Evolutionary conservation across 2,113 vertebrate species (phyloP).

Genomic region (Urocitellus parryii): DNA sequence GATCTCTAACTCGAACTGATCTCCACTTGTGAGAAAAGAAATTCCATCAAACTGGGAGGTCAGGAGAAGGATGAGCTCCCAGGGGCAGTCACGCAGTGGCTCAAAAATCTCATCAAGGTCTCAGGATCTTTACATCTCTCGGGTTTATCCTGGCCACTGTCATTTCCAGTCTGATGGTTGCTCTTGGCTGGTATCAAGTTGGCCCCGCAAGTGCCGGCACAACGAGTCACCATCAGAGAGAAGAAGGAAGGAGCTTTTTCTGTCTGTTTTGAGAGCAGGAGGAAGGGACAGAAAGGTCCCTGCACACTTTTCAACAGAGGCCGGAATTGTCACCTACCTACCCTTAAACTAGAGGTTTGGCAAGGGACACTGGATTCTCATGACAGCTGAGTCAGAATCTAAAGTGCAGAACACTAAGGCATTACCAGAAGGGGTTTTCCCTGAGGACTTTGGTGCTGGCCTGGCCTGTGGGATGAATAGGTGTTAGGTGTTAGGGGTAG

Average conservation of each 20-base stretch:
- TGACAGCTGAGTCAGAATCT: background rate
- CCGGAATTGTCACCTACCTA: background rate
- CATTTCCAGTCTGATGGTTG: background rate
- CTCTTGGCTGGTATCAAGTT: background rate
- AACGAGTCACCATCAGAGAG: background rate
- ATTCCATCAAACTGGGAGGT: conserved; percentile 22
- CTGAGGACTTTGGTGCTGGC: background rate
- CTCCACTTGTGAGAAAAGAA: conserved; percentile 38
- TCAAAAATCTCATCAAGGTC: background rate
- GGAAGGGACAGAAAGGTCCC: background rate
- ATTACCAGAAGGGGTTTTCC: background rate
- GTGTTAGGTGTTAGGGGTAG: background rate
- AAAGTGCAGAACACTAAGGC: too few relatives aligned
- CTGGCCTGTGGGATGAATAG: background rate
- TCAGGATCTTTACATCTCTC: background rate
- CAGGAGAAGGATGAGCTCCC: background rate
- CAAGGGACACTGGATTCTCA: background rate
- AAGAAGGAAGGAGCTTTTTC: background rate
- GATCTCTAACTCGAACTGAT: conserved; percentile 16
- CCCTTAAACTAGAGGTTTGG: background rate
- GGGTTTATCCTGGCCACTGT: background rate
- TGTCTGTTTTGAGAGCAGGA: background rate
- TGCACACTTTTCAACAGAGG: background rate
- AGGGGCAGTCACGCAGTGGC: background rate
- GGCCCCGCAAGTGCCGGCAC: background rate